phyloP scores from a whole-genome alignment of 2,797 vertebrate genomes.

The Gymnodraco acuticeps region DNA sequence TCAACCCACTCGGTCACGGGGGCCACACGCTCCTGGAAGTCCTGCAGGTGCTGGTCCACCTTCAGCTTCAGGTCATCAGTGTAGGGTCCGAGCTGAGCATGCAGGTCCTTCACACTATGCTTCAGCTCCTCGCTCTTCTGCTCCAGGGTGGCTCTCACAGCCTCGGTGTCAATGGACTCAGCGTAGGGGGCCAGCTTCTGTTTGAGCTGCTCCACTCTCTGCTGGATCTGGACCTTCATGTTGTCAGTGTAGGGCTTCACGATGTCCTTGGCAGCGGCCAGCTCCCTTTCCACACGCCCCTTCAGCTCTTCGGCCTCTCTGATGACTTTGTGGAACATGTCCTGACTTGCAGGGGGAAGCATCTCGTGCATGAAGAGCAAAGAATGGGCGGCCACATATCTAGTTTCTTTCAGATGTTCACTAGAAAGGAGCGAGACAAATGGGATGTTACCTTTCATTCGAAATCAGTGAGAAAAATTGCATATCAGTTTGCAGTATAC shows the following conservation, averaged over 20 bases:
- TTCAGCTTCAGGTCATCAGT: slow-evolving; percentile 79
- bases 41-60: slow-evolving; percentile 80
- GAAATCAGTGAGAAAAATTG: background rate
- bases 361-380: slow-evolving; percentile 67
- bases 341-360: slow-evolving; percentile 76
- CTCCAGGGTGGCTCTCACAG: slow-evolving; percentile 74
- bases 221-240: slow-evolving; percentile 74
- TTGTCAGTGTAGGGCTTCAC: slow-evolving; percentile 79
- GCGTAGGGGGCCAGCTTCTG: slow-evolving; percentile 74
- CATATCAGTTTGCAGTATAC: background rate
- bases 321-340: slow-evolving; percentile 72
- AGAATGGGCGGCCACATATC: slow-evolving; percentile 54
- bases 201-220: slow-evolving; percentile 82
- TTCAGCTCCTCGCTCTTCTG: slow-evolving; percentile 84
- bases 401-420: slow-evolving; percentile 58
- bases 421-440: slow-evolving; percentile 51
- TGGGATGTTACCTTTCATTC: background rate
- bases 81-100: slow-evolving; percentile 79
- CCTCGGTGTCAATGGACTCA: slow-evolving; percentile 77
- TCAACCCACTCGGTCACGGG: slow-evolving; percentile 77
- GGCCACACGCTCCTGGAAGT: slow-evolving; percentile 77
- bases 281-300: slow-evolving; percentile 71
- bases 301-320: slow-evolving; percentile 65
- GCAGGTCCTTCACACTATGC: slow-evolving; percentile 81
- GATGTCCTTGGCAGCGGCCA: slow-evolving; percentile 59